Base-by-base conservation (phyloP, 2,797 vertebrate genomes). In the Mionectes olivaceus region DNA sequence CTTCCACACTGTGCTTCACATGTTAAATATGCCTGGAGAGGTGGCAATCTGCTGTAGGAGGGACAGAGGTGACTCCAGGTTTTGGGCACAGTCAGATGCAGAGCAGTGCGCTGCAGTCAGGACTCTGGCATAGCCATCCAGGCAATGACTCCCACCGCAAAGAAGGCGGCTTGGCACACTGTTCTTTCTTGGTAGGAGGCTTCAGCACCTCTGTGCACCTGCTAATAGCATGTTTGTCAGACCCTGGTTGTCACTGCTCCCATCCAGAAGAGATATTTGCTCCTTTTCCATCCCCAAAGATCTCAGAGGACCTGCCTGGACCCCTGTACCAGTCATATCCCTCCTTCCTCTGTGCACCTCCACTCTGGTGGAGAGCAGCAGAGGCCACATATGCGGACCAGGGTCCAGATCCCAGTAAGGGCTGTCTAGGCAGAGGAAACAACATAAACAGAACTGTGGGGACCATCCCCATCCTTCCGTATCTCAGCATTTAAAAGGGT, bases 301-400 rank as follows among this genome's bases (percentile, higher is more conserved):
- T 14, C 39, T 46, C 46, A 39, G 14, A 47, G 14, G n/a, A 61
- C 12, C 35, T 75, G 32, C 25, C 50, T 19, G 46, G 5, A 24
- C 2, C 7, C 13, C 59, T 13, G 8, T 27, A 46, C 12, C 27
- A 15, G 5, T 17, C 23, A 2, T 8, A 44, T 15, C 23, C 10
- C n/a, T 82, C 25, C 15, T 32, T 8, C 8, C 24, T 69, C 15
- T 5, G 3, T 81, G 56, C 39, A 28, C 22, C n/a, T 77, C 44
- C 17, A 4, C 22, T 60, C 23, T 13, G 16, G 10, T 47, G 18
- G 41, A 69, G 83, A 57, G 19, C 39, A 78, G 37, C 27, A 68
- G 33, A 76, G 7, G 4, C 18, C 18, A 15, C 4, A 8, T 19
- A 16, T 4, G 9, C 73, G n/a, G 0, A 0, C 30, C 25, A 41